Conservation (phyloP, 35 echinoderm and acorn worm species). For the Lytechinus pictus region DNA sequence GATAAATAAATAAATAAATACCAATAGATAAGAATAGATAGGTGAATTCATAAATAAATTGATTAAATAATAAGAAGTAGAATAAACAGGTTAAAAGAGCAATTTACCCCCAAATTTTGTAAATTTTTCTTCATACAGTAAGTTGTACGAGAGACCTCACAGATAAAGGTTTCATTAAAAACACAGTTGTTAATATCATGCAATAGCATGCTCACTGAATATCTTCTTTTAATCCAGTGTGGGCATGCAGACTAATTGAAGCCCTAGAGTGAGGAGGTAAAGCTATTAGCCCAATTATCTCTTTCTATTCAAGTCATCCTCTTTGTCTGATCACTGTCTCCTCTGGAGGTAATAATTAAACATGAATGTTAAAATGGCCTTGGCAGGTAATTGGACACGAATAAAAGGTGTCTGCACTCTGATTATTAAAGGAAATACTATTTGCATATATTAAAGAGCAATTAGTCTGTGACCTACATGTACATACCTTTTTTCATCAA, state of each 20-base stretch:
- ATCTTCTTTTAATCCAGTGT: background rate
- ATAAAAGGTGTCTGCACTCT: background rate
- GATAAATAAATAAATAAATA: too few species aligned
- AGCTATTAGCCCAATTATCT: conserved; percentile 4
- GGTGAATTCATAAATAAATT: too few species aligned
- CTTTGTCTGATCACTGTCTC: background rate
- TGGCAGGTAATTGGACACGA: background rate
- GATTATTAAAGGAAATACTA: background rate
- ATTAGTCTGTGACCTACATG: background rate
- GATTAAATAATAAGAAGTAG: too few species aligned
- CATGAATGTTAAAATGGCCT: background rate
- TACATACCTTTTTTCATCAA: too few species aligned
- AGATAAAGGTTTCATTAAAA: too few species aligned
- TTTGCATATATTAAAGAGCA: background rate
- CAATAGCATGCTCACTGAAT: too few species aligned
- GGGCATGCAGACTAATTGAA: background rate
- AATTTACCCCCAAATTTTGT: too few species aligned
- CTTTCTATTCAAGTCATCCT: background rate
- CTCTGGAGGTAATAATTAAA: background rate
- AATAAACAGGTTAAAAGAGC: too few species aligned
- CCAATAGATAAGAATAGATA: too few species aligned
- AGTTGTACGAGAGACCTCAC: too few species aligned
- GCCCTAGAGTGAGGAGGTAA: background rate
- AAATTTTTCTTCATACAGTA: too few species aligned
- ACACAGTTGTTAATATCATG: too few species aligned